These are phyloP conservation scores for Bufo gargarizans DNA, from an alignment of 2,113 vertebrate species.

Conservation along the genomic window DNA sequence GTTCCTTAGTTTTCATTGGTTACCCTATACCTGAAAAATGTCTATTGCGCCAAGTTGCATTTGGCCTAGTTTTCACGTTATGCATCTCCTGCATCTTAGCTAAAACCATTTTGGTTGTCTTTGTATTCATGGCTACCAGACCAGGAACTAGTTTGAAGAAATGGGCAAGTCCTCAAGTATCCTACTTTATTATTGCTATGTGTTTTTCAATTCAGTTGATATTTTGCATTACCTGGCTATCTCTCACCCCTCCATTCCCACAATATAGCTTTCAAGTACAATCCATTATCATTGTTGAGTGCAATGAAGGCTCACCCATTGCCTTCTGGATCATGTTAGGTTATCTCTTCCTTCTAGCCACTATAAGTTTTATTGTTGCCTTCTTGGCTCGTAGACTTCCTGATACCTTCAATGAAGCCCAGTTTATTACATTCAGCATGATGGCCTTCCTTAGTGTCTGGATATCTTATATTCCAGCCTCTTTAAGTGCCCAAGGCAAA, in stretches of 20 bases:
- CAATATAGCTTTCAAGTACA: constrained; percentile 48
- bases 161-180: constrained; percentile 13
- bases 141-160: constrained; percentile 36
- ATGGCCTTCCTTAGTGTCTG: neutral
- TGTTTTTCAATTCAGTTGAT: constrained; percentile 26
- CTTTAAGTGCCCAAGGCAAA: neutral
- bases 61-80: constrained; percentile 49
- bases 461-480: neutral
- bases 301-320: neutral
- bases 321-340: neutral
- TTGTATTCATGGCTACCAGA: constrained; percentile 52
- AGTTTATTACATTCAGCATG: neutral
- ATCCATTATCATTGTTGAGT: constrained; percentile 6
- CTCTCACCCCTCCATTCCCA: constrained; percentile 60
- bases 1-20: constrained; percentile 41
- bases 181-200: constrained; percentile 16
- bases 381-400: neutral
- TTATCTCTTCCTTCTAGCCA: neutral
- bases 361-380: neutral
- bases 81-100: constrained; percentile 57
- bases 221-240: constrained; percentile 58
- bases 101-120: constrained; percentile 56
- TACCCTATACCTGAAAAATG: neutral
- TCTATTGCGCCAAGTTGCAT: constrained; percentile 29
- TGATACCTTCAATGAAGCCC: neutral